phyloP scores from a whole-genome alignment of 23 tunicate species.

The Halocynthia aurantium region DNA sequence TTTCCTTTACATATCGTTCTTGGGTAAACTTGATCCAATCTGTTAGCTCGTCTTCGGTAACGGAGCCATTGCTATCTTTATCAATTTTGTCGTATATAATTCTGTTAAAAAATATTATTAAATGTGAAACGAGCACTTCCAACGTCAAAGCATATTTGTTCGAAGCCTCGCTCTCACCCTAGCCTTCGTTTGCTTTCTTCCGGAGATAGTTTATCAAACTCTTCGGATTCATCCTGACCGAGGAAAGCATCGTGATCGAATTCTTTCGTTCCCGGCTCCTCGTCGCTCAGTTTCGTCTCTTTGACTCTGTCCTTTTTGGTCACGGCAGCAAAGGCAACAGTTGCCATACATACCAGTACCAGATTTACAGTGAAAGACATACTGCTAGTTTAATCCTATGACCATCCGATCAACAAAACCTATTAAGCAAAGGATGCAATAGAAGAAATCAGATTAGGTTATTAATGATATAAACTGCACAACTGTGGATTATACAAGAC shows the following conservation, averaged over 20 bases:
- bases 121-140: background rate
- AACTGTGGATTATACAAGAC: too few species aligned
- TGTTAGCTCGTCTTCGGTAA: constrained; percentile 63
- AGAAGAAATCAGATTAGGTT: too few species aligned
- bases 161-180: constrained; percentile 8
- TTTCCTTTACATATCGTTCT: constrained; percentile 54
- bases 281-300: constrained; percentile 65
- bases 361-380: too few species aligned
- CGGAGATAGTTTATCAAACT: constrained; percentile 63
- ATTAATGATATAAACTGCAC: too few species aligned
- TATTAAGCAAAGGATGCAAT: too few species aligned
- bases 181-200: constrained; percentile 82
- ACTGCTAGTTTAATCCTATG: too few species aligned
- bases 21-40: constrained; percentile 80
- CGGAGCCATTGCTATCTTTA: constrained; percentile 41
- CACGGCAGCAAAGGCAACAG: constrained; percentile 2
- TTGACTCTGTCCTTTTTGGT: constrained; percentile 54
- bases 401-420: too few species aligned
- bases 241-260: constrained; percentile 92
- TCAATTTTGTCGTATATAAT: constrained; percentile 76
- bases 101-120: background rate
- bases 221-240: constrained; percentile 67
- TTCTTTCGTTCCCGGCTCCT: constrained; percentile 69
- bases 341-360: too few species aligned
- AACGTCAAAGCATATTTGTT: too few species aligned